A percentile compares a stretch with the other conserved stretches of the same genome.
Conservation (phyloP, 2,113 vertebrate species). For the Callopanchax toddi region DNA sequence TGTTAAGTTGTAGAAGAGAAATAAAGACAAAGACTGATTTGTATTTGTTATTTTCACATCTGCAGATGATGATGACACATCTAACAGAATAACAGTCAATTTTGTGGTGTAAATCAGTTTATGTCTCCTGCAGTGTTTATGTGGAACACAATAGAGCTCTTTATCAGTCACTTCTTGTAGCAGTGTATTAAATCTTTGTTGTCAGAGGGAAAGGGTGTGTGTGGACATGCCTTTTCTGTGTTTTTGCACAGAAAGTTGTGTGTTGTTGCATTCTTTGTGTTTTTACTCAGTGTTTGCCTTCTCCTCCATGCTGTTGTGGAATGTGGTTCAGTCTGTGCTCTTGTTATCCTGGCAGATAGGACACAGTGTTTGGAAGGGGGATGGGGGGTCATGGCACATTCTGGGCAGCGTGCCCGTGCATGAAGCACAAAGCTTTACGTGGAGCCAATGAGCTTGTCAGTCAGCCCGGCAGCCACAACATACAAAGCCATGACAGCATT, state of each 20-base stretch:
- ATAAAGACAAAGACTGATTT: neutral
- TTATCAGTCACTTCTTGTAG: constrained; percentile 54
- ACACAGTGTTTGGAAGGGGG: constrained; percentile 37
- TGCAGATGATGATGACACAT: constrained; percentile 3
- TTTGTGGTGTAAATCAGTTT: constrained; percentile 11
- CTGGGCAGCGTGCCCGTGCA: constrained; percentile 63
- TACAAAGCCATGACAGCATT: constrained; percentile 16
- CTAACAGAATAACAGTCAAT: neutral
- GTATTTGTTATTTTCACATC: neutral
- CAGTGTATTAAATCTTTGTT: constrained; percentile 32
- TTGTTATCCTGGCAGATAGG: constrained; percentile 70
- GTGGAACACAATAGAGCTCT: constrained; percentile 46
- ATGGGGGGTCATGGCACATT: constrained; percentile 52
- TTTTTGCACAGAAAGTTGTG: constrained; percentile 1
- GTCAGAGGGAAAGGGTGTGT: constrained; percentile 25
- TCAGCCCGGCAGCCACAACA: constrained; percentile 18
- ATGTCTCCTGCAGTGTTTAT: constrained; percentile 9
- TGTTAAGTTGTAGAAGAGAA: neutral
- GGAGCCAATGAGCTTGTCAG: constrained; percentile 31
- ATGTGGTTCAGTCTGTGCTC: constrained; percentile 55
- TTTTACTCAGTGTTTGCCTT: constrained; percentile 22
- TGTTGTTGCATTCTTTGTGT: constrained; percentile 13
- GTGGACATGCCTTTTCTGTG: constrained; percentile 11
- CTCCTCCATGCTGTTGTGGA: constrained; percentile 55
- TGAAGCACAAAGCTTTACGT: constrained; percentile 40